Percentiles rank a stretch among this genome's conserved stretches.
These are phyloP conservation scores for Ornithorhynchus anatinus DNA, from an alignment of 2,113 vertebrate species.

Conservation along the genomic window DNA sequence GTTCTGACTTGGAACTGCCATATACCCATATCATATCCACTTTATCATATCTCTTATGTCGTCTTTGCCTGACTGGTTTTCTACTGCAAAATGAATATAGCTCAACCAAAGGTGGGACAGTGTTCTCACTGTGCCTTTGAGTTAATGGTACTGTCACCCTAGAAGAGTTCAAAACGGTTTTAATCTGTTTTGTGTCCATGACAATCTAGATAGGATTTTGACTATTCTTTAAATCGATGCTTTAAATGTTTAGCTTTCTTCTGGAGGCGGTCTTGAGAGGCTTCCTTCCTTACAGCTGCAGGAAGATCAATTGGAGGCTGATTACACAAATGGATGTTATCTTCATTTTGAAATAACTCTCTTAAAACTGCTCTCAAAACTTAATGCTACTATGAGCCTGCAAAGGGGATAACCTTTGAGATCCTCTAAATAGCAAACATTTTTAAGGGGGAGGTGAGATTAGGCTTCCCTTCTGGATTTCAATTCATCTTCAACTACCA, in stretches of 20 bases:
- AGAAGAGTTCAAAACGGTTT: neutral
- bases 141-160: too few relatives aligned
- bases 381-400: conserved; percentile 7
- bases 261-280: too few relatives aligned
- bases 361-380: neutral
- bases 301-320: neutral
- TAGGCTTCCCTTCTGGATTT: neutral
- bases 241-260: conserved; percentile 24
- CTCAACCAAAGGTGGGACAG: too few relatives aligned
- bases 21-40: too few relatives aligned
- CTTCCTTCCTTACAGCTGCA: neutral
- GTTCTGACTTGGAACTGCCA: too few relatives aligned
- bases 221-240: neutral
- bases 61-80: too few relatives aligned
- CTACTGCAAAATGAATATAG: too few relatives aligned
- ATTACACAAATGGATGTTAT: conserved; percentile 8
- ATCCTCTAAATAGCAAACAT: neutral
- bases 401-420: conserved; percentile 8
- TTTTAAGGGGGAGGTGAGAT: conserved; percentile 1
- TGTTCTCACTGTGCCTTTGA: too few relatives aligned
- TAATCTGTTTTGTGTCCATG: neutral
- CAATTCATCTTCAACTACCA: too few relatives aligned
- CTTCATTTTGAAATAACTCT: conserved; percentile 26
- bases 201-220: conserved; percentile 5
- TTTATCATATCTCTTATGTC: too few relatives aligned